Base-by-base conservation (phyloP, 2,888 invertebrate species). In the Alviniconcha strummeri region DNA sequence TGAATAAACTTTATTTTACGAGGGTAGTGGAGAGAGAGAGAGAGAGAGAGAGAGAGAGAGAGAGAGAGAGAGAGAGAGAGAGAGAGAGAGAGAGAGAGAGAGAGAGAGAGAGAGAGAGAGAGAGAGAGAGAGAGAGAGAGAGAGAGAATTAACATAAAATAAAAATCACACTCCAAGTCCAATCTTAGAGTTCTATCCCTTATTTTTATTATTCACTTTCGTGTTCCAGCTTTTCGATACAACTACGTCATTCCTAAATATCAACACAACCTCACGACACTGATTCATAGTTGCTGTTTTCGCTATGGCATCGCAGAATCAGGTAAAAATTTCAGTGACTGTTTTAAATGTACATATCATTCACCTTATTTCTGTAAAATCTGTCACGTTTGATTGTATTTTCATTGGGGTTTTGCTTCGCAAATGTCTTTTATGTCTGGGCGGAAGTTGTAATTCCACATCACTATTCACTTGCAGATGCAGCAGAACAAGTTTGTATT, bases 221-320 rank as follows among this genome's bases (percentile, higher is more conserved):
- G 5, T 13, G 57, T 57, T 77, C 77, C 77, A 77, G 56, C 17
- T 77, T 77, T 77, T 77, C 57, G n/a, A 77, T 77, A 19, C 57
- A 19, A 77, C 77, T 57, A 77, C 77, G 77, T 77, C 77, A 77
- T 77, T 77, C 57, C 77, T 60, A 60, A 77, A 77, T 56, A 77
- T 77, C 77, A 77, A 77, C 77, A 77, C 56, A 74, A 77, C 77
- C 56, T 19, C 54, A 57, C 77, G 11, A 57, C 77, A 57, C 57
- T 19, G 77, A 77, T 77, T 77, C 77, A 77, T 56, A 11, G 57
- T 77, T 57, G 76, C 19, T 77, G 57, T 19, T 5, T 19, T 77
- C 13, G 19, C 57, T 19, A 77, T 77, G 77, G 56, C 77, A 57
- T 77, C 56, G 13, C 57, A 57, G 77, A 77, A 77, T 57, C 77